Percentiles rank a stretch among this genome's conserved stretches.
Evolutionary conservation across 2,888 invertebrate species (phyloP).

Genomic region (Bombylius major): DNA sequence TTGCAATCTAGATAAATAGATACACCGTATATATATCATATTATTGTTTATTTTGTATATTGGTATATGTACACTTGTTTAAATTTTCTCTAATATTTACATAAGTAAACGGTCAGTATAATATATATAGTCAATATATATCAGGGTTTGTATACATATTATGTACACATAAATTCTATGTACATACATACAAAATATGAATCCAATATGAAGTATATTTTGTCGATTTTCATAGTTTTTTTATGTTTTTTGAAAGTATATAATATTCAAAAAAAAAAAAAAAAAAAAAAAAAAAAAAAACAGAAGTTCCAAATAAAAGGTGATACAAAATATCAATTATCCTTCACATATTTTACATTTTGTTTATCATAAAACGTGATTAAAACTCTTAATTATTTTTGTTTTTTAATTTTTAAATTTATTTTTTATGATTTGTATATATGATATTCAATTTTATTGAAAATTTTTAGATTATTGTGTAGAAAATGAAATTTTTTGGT

Average conservation of each 20-base stretch:
- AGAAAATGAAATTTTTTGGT: too few species aligned
- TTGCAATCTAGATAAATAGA: background rate
- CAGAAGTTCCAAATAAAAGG: background rate
- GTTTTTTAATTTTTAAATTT: too few species aligned
- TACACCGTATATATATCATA: background rate
- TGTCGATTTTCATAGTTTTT: background rate
- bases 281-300: too few species aligned
- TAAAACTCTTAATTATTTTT: background rate
- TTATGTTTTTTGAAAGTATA: too few species aligned
- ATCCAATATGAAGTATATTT: too few species aligned
- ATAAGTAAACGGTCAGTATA: background rate
- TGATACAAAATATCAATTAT: too few species aligned
- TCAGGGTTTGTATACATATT: background rate
- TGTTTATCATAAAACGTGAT: slow-evolving; percentile 1
- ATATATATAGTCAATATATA: background rate
- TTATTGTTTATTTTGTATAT: background rate
- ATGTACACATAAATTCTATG: background rate
- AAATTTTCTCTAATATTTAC: background rate
- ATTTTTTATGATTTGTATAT: too few species aligned
- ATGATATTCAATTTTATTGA: too few species aligned
- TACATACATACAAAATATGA: background rate
- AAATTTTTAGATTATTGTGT: too few species aligned
- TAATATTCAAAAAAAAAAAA: too few species aligned
- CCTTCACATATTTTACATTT: background rate
- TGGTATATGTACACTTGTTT: background rate